These are phyloP conservation scores for Crocodylus rhombifer DNA, from an alignment of 2,797 vertebrate genomes.

Conservation along the genomic window DNA sequence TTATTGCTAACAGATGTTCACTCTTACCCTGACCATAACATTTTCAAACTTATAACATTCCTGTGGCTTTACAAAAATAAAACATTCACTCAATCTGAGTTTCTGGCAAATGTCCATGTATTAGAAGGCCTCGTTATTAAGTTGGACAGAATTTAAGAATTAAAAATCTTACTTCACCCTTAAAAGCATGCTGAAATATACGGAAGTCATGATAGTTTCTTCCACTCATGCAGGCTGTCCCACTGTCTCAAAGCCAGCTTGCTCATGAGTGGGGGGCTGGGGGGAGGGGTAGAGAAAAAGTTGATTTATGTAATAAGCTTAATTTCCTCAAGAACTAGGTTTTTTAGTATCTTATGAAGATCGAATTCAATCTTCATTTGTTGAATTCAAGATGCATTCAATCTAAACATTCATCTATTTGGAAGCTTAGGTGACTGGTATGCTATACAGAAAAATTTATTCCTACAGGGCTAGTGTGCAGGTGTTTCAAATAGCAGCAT, in stretches of 20 bases:
- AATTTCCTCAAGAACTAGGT: background rate
- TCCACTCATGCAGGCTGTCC: background rate
- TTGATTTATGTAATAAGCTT: background rate
- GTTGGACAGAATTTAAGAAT: background rate
- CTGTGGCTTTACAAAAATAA: background rate
- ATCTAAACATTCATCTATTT: no score
- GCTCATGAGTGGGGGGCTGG: background rate
- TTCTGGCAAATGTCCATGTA: background rate
- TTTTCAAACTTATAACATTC: background rate
- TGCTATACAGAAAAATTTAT: fast-evolving
- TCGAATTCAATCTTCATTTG: background rate
- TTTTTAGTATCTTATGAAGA: background rate
- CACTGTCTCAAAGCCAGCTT: background rate
- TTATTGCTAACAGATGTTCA: background rate
- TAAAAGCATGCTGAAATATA: no score
- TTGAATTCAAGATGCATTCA: background rate
- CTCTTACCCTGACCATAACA: background rate
- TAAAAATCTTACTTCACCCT: no score
- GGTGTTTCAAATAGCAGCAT: background rate
- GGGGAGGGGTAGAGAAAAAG: no score
- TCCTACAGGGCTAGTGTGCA: fast-evolving
- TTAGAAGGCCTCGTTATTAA: background rate
- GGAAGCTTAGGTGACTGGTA: fast-evolving
- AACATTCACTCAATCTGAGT: background rate
- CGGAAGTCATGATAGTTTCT: background rate